Evolutionary conservation across 2,888 invertebrate species (phyloP), one percentile per base, ranked within the genome.

Genomic region (Phanerotoma sp.): DNA sequence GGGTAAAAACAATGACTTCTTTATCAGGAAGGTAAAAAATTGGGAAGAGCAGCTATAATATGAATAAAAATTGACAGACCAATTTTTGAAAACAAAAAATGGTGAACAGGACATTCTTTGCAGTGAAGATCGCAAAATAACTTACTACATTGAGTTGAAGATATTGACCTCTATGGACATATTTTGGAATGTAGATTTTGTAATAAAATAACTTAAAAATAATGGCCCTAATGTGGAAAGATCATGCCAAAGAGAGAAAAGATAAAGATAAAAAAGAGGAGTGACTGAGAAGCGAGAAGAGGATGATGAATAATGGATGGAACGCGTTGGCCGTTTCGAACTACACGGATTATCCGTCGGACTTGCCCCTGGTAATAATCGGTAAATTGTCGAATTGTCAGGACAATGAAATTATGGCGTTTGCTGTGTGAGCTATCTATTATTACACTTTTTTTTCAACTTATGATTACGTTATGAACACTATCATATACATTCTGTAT

Each of bases 261-360:
- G 52, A 52, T 55, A 50, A 49, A 38, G 35, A 21, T 42, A 52
- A 30, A 41, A 54, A 42, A 41, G 38, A 2, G 21, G 35, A 18
- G 32, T 32, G 16, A 62, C 51, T 57, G 60, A 38, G 58, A 54
- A 60, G 58, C 56, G 59, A 62, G 67, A 70, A 71, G 66, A 71
- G 62, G 67, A 67, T 68, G 71, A 75, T 74, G 73, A 73, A 75
- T 75, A 74, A 75, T 75, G 72, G 69, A 75, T 73, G 66, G 64
- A 65, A 72, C 68, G 73, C 67, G 66, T 64, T 67, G 64, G 65
- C 66, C 64, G 68, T 72, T 68, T 66, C 65, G 54, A 46, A 52
- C 59, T 63, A 64, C 50, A 48, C 37, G 46, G 46, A 45, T 51
- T 51, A 52, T 41, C 53, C 42, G 35, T 47, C 38, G 51, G 51